Evolutionary conservation across 1,140 invertebrate genomes (phyloP), one percentile per base, ranked within the genome.

Genomic region (Lanistes nyassanus): DNA sequence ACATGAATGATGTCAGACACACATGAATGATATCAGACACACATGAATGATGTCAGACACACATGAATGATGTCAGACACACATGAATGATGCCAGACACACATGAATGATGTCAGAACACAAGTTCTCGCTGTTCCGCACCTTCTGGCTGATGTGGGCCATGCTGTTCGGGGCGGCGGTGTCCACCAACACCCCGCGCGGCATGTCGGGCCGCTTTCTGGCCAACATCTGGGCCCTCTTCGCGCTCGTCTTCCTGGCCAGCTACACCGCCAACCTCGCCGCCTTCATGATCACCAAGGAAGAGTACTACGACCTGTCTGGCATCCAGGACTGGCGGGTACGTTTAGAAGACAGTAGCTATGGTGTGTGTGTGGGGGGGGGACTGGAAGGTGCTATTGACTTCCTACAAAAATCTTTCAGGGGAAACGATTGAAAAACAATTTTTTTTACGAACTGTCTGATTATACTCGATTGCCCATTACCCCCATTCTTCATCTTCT

Each of bases 221-320:
- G 96, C 96, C 42, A 98, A 98, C 87, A 94, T 98, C 74, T 99
- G 97, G 98, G 97, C 98, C 6, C 94, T 99, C 92, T 99, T 99
- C 88, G 97, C 97, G 11, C 80, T 91, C 7, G 90, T 90, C 7
- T 91, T 91, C 75, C 83, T 90, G 16, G 90, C 90, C 26, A 89
- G 88, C 55, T 90, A 90, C 78, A 90, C 80, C 94, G 88, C 88
- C 56, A 89, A 89, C 76, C 82, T 89, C 85, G 98, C 98, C 34
- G 98, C 98, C 72, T 99, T 99, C 91, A 99, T 99, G 98, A 99
- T 99, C 85, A 99, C 98, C 39, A 92, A 97, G 81, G 97, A 99
- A 89, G 97, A 98, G 85, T 98, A 94, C 89, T 97, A 97, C 87
- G 96, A 99, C 86, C 94, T 99, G 71, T 93, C 91, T 79, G 98